Percentiles rank a stretch among this genome's conserved stretches.
Conservation (phyloP, 2,797 vertebrate species). For the Jordanella pulchra region DNA sequence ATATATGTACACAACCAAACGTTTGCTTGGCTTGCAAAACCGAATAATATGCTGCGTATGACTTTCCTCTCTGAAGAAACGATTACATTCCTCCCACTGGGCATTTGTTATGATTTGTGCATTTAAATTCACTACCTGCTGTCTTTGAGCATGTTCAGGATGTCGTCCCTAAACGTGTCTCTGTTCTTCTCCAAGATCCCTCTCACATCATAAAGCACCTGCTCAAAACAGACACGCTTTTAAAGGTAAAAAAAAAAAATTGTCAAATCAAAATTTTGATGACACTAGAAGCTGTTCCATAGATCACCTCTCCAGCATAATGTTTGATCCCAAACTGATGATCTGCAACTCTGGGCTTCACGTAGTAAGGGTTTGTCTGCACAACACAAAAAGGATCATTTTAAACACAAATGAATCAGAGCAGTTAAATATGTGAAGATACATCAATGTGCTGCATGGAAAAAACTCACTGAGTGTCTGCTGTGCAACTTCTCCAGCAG, state of each 20-base stretch:
- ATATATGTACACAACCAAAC: no score
- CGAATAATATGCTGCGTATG: no score
- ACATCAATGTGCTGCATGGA: neutral
- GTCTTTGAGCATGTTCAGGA: conserved; percentile 91
- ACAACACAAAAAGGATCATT: conserved; percentile 26
- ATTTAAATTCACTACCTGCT: conserved; percentile 80
- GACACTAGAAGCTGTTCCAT: neutral
- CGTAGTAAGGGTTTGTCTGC: conserved; percentile 91
- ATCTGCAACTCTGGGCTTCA: conserved; percentile 92
- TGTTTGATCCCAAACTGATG: conserved; percentile 94
- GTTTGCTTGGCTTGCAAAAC: no score
- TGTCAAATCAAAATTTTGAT: neutral
- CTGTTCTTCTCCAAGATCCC: conserved; percentile 93
- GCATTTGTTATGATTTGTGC: neutral
- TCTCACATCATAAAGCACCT: conserved; percentile 89
- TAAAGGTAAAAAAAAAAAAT: neutral
- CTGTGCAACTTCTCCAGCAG: conserved; percentile 92
- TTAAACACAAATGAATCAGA: neutral
- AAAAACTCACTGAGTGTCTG: conserved; percentile 86
- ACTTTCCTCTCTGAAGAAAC: no score
- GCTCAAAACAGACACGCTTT: conserved; percentile 20
- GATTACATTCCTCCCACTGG: no score
- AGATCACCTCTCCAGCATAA: conserved; percentile 91
- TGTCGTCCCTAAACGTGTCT: conserved; percentile 92
- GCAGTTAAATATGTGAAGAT: neutral